Conservation (phyloP, 2,113 vertebrate genomes). For the Ovibos moschatus region DNA sequence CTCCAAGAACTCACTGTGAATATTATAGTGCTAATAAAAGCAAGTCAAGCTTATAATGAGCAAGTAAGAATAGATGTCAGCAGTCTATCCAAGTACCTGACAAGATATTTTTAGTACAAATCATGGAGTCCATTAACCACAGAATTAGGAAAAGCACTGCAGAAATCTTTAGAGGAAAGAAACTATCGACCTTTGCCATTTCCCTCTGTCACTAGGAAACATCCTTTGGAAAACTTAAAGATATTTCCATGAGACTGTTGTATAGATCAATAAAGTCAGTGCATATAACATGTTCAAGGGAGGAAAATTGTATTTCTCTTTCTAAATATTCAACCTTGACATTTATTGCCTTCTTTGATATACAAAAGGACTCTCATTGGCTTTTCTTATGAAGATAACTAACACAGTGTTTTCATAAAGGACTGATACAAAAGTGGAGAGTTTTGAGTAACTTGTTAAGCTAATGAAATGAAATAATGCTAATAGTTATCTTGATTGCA, state of each 20-base stretch:
- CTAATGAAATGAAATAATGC: not conserved
- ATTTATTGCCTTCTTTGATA: not conserved
- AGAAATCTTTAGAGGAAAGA: not conserved
- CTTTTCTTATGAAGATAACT: not conserved
- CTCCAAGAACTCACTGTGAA: not conserved
- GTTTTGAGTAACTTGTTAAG: not conserved
- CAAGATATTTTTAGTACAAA: not conserved
- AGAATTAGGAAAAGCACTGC: not conserved
- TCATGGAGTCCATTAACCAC: not conserved
- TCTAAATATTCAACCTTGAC: not conserved
- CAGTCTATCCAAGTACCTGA: not conserved
- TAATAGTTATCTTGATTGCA: conserved; percentile 73
- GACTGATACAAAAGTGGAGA: not conserved
- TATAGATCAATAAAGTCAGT: not conserved
- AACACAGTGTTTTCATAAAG: not conserved
- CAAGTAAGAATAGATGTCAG: not conserved
- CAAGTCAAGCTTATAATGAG: not conserved
- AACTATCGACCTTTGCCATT: not conserved
- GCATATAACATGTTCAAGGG: not conserved
- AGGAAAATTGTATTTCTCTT: not conserved
- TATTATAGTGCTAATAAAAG: not conserved
- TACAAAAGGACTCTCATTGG: not conserved
- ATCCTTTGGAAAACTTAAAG: not conserved
- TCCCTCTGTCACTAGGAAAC: not conserved
- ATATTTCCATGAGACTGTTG: not conserved